Evolutionary conservation across 2,888 invertebrate species (phyloP).

Genomic region (Loripinus fragilis): DNA sequence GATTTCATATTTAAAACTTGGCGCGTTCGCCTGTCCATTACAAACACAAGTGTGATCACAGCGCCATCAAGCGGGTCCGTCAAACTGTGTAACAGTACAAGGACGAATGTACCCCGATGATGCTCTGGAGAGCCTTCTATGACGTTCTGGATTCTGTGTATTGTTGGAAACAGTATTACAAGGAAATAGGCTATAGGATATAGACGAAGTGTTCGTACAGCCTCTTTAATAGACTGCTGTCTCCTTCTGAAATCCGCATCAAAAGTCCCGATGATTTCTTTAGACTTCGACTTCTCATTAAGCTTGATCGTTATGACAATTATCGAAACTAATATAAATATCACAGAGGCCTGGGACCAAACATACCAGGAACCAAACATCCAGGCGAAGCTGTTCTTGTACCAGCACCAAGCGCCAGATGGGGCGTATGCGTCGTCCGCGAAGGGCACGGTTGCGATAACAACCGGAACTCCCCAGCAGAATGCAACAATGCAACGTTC

Average conservation of each 20-base stretch:
- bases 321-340: conserved; percentile 2
- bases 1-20: not conserved
- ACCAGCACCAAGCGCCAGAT: conserved; percentile 13
- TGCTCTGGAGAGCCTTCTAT: not conserved
- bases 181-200: conserved; percentile 10
- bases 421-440: conserved; percentile 11
- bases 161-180: conserved; percentile 3
- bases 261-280: not conserved
- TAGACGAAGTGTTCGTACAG: conserved; percentile 1
- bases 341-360: not conserved
- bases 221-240: not conserved
- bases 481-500: not conserved
- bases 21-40: conserved; percentile 12
- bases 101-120: not conserved
- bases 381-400: conserved; percentile 6
- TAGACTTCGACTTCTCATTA: not conserved
- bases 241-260: not conserved
- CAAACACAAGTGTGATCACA: conserved; percentile 1
- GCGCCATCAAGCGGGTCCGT: not conserved
- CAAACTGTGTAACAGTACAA: not conserved
- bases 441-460: conserved; percentile 4
- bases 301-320: not conserved
- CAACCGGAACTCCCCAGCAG: not conserved
- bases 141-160: conserved; percentile 6
- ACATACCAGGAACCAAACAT: not conserved